Evolutionary conservation across 2,113 vertebrate species (phyloP).

Genomic region (Bostrychus sinensis): DNA sequence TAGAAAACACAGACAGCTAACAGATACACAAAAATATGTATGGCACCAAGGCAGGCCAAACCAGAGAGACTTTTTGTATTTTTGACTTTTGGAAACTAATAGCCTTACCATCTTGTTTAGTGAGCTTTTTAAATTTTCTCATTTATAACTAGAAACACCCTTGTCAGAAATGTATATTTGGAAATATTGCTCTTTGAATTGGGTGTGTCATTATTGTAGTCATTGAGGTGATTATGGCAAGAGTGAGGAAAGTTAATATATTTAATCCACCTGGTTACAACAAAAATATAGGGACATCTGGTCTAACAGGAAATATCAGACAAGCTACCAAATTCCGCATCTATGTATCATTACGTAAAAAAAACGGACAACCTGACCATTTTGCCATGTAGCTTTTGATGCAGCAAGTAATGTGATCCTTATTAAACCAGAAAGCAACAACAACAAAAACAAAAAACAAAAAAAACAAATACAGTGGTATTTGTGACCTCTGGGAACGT

Average conservation of each 20-base stretch:
- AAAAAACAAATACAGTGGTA: slow-evolving; percentile 10
- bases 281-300: not conserved
- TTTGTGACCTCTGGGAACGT: no score
- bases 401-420: no score
- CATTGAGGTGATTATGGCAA: not conserved
- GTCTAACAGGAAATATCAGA: not conserved
- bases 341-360: not conserved
- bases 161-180: not conserved
- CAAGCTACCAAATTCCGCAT: not conserved
- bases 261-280: not conserved
- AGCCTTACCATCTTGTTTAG: not conserved
- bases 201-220: not conserved
- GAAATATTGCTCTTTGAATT: not conserved
- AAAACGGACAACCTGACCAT: not conserved
- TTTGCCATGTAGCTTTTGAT: not conserved
- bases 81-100: no score
- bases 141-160: not conserved
- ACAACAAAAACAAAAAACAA: not conserved
- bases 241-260: not conserved
- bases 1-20: not conserved
- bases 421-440: no score
- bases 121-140: not conserved
- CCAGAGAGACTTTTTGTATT: slow-evolving; percentile 9
- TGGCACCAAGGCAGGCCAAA: slow-evolving; percentile 24
- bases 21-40: no score